phyloP scores from a whole-genome alignment of 1,140 invertebrate species.

The Telenomus remus region DNA sequence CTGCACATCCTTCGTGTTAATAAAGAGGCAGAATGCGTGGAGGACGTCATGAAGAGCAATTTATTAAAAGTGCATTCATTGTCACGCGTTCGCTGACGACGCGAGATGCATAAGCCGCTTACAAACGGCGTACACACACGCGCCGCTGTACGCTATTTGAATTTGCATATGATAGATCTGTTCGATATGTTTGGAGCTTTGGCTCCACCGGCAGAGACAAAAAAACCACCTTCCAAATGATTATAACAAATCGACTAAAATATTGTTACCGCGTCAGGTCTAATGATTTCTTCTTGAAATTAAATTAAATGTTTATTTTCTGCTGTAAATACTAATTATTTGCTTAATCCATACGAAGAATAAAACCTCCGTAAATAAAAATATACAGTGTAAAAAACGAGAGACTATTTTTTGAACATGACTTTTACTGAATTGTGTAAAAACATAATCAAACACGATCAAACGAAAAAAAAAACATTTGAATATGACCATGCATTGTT shows the following conservation, averaged over 20 bases:
- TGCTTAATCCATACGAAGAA: no score
- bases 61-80: constrained; percentile 74
- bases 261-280: background rate
- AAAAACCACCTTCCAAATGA: constrained; percentile 1
- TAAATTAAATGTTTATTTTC: no score
- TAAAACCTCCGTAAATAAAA: no score
- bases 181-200: constrained; percentile 41
- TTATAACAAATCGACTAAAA: background rate
- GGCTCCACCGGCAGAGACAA: background rate
- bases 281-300: no score
- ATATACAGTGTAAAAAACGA: no score
- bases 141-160: constrained; percentile 26
- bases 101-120: constrained; percentile 58
- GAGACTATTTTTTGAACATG: no score
- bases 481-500: constrained; percentile 33
- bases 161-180: constrained; percentile 46
- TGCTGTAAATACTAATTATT: no score
- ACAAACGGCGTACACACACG: constrained; percentile 39
- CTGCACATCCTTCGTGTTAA: constrained; percentile 54
- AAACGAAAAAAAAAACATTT: constrained; percentile 18
- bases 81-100: constrained; percentile 66
- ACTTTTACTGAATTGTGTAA: no score
- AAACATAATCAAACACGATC: no score
- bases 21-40: constrained; percentile 49
- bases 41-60: constrained; percentile 61